Evolutionary conservation across 2,888 invertebrate species (phyloP).

Genomic region (Lasioglossum leucozonium): DNA sequence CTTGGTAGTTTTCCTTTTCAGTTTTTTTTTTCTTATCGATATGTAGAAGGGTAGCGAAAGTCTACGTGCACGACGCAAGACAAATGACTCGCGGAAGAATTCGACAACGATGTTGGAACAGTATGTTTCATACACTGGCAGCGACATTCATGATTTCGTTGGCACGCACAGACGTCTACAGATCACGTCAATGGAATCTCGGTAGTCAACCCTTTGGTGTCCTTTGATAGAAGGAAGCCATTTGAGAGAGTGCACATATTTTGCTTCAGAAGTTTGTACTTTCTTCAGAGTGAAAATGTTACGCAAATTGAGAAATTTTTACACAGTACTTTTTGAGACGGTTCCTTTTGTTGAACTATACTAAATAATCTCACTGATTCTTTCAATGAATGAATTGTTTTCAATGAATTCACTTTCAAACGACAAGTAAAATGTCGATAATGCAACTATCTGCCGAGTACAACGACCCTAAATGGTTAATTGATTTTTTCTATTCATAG

Average conservation of each 20-base stretch:
- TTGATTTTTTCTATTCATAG: conserved; percentile 10
- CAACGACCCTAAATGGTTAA: neutral
- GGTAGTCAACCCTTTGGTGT: conserved; percentile 32
- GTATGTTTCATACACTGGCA: conserved; percentile 35
- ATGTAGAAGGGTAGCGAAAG: conserved; percentile 21
- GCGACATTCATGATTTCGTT: conserved; percentile 68
- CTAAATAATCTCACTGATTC: neutral
- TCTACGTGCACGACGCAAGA: neutral
- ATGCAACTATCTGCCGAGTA: neutral
- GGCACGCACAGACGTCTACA: conserved; percentile 68
- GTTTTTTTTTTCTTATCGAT: conserved; percentile 11
- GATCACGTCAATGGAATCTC: conserved; percentile 50
- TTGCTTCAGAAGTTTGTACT: neutral
- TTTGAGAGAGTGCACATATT: neutral
- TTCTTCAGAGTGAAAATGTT: neutral
- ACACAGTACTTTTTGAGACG: neutral
- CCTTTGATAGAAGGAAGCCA: neutral
- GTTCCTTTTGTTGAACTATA: neutral
- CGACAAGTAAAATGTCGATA: neutral
- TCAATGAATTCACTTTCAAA: neutral
- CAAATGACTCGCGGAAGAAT: conserved; percentile 27
- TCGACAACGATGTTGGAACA: conserved; percentile 20
- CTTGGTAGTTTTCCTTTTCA: neutral
- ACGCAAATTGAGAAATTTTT: neutral
- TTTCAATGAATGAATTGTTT: neutral